Conservation (phyloP, 1,140 invertebrate species). For the Armadillidium nasatum region DNA sequence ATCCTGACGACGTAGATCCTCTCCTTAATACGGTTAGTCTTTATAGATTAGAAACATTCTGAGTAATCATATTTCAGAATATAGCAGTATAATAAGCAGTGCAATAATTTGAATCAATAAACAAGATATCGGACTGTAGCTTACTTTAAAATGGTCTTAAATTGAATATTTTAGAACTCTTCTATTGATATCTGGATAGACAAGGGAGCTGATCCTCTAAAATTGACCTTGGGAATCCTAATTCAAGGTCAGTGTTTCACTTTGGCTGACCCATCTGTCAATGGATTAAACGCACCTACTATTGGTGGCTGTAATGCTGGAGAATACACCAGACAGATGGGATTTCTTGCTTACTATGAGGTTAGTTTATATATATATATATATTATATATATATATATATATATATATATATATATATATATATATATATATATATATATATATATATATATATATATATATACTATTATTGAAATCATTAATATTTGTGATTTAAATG, state of each 20-base stretch:
- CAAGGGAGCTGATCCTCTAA: constrained; percentile 57
- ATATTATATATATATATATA: no score
- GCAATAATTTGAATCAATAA: no score
- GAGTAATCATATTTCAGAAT: no score
- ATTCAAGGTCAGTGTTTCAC: constrained; percentile 62
- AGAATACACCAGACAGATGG: constrained; percentile 68
- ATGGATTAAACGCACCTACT: constrained; percentile 57
- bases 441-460: no score
- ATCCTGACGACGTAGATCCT: constrained; percentile 65
- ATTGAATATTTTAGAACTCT: constrained; percentile 53
- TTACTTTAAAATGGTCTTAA: no score
- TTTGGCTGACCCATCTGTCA: constrained; percentile 51
- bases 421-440: no score
- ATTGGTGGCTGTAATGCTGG: constrained; percentile 61
- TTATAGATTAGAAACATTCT: no score
- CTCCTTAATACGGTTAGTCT: constrained; percentile 52
- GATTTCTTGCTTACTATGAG: constrained; percentile 80
- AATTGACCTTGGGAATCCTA: constrained; percentile 61
- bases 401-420: no score
- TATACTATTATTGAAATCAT: no score
- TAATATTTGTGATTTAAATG: no score
- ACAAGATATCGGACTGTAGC: no score
- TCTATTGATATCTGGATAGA: constrained; percentile 59
- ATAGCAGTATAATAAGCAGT: no score
- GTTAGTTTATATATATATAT: constrained; percentile 52